Evolutionary conservation across 2,888 invertebrate species (phyloP), one percentile per base, ranked within the genome.

Genomic region (Candidula unifasciata): DNA sequence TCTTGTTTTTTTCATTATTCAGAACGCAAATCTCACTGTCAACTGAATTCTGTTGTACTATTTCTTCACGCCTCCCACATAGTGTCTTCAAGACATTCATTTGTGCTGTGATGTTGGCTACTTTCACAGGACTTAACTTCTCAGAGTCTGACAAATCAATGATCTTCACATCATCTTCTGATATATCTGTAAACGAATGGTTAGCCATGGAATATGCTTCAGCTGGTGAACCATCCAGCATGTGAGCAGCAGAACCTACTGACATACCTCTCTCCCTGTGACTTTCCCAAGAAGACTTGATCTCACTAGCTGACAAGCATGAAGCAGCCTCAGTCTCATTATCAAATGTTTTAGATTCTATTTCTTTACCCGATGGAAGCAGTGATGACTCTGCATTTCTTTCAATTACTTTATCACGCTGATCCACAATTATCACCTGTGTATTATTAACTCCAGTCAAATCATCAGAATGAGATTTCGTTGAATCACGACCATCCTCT

Each of bases 111-210:
- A 73, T 44, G 8, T n/a, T 27, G 5, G 54, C 71, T 10, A n/a
- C n/a, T 16, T 80, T 78, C 16, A 27, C 33, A 37, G 74, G 54
- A 30, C 60, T 44, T 68, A 74, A 54, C 44, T 71, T 80, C 27
- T 80, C 71, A 60, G 69, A 73, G 27, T 80, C 84, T 24, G 66
- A 79, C 44, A 68, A 33, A 60, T 66, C 78, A 78, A 78, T 71
- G 35, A 73, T 83, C 54, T 83, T 33, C n/a, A 66, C 44, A 79
- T 79, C 79, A 68, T 79, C 79, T 44, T 79, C 79, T 44, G 64
- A 66, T 3, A 68, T 52, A n/a, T 79, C 79, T 57, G 37, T 66
- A 18, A 44, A 27, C 3, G 69, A 79, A 2, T n/a, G 52, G 21
- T 71, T n/a, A 21, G 35, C 71, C 54, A 10, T 69, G 35, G 35